phyloP scores from a whole-genome alignment of 2,797 vertebrate genomes.

The Lycodopsis pacificus region DNA sequence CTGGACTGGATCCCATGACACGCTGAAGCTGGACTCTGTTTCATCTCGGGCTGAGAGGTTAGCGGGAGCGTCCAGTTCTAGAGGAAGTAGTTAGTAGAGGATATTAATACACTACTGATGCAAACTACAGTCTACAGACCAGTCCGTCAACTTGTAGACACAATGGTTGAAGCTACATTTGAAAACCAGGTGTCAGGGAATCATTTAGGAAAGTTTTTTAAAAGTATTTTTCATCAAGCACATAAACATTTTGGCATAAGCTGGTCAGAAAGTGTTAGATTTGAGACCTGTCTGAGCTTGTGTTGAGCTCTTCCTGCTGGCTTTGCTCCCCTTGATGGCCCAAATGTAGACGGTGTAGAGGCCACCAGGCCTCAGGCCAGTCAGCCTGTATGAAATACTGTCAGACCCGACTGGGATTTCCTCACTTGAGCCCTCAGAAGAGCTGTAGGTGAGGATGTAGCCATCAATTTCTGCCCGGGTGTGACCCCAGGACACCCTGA shows the following conservation, averaged over 20 bases:
- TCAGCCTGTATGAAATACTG: conserved; percentile 73
- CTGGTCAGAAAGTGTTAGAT: conserved; percentile 11
- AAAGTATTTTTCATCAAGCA: background rate
- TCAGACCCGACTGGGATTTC: conserved; percentile 79
- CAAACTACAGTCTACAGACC: conserved; percentile 38
- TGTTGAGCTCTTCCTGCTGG: conserved; percentile 81
- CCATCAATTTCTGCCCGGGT: conserved; percentile 80
- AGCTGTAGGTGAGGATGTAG: conserved; percentile 84
- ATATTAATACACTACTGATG: conserved; percentile 39
- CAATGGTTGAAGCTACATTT: background rate
- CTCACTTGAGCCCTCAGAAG: conserved; percentile 73
- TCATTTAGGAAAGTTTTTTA: background rate
- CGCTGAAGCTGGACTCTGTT: conserved; percentile 80
- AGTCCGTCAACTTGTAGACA: conserved; percentile 37
- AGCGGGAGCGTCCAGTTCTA: conserved; percentile 82
- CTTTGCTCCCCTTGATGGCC: conserved; percentile 82
- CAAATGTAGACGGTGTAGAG: conserved; percentile 82
- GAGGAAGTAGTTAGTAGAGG: conserved; percentile 63
- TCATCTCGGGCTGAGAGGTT: conserved; percentile 80
- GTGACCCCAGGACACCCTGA: conserved; percentile 82
- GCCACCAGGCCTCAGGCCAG: conserved; percentile 80
- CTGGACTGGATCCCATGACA: conserved; percentile 84
- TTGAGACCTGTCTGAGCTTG: conserved; percentile 83
- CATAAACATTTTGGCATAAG: conserved; percentile 12
- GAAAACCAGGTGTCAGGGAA: background rate